Evolutionary conservation across 2,113 vertebrate genomes (phyloP).

Genomic region (Talpa occidentalis): DNA sequence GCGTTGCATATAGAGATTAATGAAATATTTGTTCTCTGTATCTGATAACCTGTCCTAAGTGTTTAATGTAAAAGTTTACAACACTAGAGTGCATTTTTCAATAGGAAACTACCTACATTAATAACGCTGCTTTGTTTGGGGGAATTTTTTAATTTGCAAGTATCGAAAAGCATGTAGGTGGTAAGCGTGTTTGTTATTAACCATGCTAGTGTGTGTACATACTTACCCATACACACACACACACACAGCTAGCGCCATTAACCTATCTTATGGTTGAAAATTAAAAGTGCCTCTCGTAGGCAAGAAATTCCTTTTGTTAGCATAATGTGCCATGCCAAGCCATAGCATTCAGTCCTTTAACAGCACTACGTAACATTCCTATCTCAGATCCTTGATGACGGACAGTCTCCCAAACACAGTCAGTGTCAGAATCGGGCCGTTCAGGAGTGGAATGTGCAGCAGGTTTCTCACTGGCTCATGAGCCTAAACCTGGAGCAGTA

Average conservation of each 20-base stretch:
- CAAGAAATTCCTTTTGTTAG: slow-evolving; percentile 23
- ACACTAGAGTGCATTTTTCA: neutral
- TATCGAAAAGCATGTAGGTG: neutral
- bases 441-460: slow-evolving; percentile 94
- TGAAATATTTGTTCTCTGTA: slow-evolving; percentile 28
- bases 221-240: neutral
- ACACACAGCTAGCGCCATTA: slow-evolving; percentile 1
- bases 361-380: slow-evolving; percentile 66
- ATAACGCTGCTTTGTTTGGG: slow-evolving; percentile 23
- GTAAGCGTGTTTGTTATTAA: neutral
- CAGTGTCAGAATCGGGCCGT: slow-evolving; percentile 90
- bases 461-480: slow-evolving; percentile 95
- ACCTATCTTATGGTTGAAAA: slow-evolving; percentile 12
- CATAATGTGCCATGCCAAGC: neutral
- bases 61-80: slow-evolving; percentile 2
- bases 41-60: slow-evolving; percentile 18
- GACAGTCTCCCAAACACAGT: slow-evolving; percentile 90
- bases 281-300: slow-evolving; percentile 12
- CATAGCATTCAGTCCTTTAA: slow-evolving; percentile 28
- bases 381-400: slow-evolving; percentile 93
- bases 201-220: neutral
- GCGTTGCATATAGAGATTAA: slow-evolving; percentile 9
- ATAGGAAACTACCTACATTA: neutral
- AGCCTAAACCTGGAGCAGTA: slow-evolving; percentile 94
- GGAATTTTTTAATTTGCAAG: slow-evolving; percentile 29